phyloP scores from a whole-genome alignment of 1,140 invertebrate species.

The Drosophila saltans region DNA sequence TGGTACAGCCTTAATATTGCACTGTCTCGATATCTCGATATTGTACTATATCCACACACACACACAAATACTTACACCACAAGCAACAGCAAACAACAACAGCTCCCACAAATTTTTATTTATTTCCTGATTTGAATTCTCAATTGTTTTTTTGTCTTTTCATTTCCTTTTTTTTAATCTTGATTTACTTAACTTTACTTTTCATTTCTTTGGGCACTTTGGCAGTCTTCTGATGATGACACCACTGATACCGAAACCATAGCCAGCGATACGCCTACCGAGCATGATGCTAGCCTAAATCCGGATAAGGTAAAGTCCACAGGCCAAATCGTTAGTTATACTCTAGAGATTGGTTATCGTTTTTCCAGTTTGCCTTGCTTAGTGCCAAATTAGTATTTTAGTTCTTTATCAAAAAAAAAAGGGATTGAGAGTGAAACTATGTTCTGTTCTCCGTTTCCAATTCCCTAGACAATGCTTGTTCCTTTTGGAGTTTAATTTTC shows the following conservation, averaged over 20 bases:
- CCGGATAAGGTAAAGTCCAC: slow-evolving; percentile 58
- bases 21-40: slow-evolving; percentile 25
- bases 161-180: slow-evolving; percentile 38
- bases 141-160: slow-evolving; percentile 28
- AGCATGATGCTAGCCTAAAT: slow-evolving; percentile 47
- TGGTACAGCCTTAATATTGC: slow-evolving; percentile 37
- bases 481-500: neutral
- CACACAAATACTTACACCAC: slow-evolving; percentile 10
- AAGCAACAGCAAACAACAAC: slow-evolving; percentile 23
- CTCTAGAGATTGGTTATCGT: neutral
- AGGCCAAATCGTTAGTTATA: slow-evolving; percentile 10
- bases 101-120: slow-evolving; percentile 32
- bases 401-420: too few species aligned
- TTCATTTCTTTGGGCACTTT: slow-evolving; percentile 21
- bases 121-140: slow-evolving; percentile 3
- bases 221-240: slow-evolving; percentile 72
- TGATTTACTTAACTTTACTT: slow-evolving; percentile 40
- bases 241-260: slow-evolving; percentile 59
- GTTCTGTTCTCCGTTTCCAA: neutral
- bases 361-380: neutral
- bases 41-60: slow-evolving; percentile 28
- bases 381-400: neutral
- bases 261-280: slow-evolving; percentile 70
- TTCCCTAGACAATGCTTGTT: neutral
- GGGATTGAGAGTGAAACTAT: neutral